Conservation (phyloP, 2,888 invertebrate species). For the Drosophila fungiperda region DNA sequence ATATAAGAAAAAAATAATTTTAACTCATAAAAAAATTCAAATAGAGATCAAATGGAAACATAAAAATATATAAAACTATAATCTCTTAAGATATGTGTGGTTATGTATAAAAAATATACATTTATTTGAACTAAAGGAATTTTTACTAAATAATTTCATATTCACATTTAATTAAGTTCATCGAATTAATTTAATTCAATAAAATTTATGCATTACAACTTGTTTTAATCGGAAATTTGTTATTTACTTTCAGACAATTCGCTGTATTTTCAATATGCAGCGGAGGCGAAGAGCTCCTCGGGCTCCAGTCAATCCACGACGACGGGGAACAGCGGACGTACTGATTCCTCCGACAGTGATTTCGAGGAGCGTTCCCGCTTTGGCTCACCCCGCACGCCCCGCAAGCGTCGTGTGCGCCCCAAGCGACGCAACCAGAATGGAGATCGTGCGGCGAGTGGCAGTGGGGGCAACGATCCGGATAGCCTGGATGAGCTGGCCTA, state of each 20-base stretch:
- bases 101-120: background rate
- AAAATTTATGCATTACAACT: background rate
- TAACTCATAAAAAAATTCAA: background rate
- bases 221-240: background rate
- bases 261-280: constrained; percentile 85
- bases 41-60: background rate
- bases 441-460: constrained; percentile 66
- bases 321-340: constrained; percentile 86
- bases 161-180: background rate
- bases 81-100: background rate
- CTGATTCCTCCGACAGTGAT: constrained; percentile 89
- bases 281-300: constrained; percentile 86
- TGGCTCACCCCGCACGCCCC: constrained; percentile 92
- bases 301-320: constrained; percentile 86
- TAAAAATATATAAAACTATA: background rate
- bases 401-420: constrained; percentile 88
- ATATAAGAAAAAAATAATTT: background rate
- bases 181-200: background rate
- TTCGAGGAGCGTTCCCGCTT: constrained; percentile 87
- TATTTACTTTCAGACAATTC: constrained; percentile 68
- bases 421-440: constrained; percentile 81
- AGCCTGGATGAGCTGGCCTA: constrained; percentile 90
- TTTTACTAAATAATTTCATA: background rate
- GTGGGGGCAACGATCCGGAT: constrained; percentile 81
- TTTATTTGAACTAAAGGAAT: background rate